Evolutionary conservation across 35 echinoderm and acorn worm genomes (phyloP), one percentile per base, ranked within the genome.

Genomic region (Eucidaris tribuloides): DNA sequence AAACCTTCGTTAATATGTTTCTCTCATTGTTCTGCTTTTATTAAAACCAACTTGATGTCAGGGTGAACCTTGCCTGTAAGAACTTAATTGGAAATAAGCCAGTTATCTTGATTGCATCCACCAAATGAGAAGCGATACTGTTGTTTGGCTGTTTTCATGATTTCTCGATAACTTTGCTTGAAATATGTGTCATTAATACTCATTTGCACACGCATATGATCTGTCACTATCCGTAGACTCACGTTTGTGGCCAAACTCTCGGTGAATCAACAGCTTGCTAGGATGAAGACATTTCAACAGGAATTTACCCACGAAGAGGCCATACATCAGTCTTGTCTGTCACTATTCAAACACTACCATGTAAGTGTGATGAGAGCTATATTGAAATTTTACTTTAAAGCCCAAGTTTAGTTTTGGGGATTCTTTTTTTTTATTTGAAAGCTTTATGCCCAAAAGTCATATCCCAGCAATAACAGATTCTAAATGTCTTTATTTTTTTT

Each of bases 231-330:
- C 41, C 17, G 27, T 61, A 92, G 89, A 31, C 35, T 92, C 33
- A 86, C 79, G 3, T 92, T 92, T 92, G 89, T 84, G 30, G 82
- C 85, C 25, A 92, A 92, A 46, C 76, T 92, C 0, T 92, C 89
- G 15, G 61, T 86, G 6, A 92, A 54, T 74, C 76, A 85, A 48
- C 30, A 46, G 34, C 45, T 86, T 22, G 89, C 77, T 19, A 81
- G 89, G 49, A 52, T 42, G 23, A 92, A 92, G 42, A 79, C 44
- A 14, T 50, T 83, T 49, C 58, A 46, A 24, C 58, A 80, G 28
- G 70, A 77, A 30, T 84, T 90, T 77, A 42, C 9, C 13, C 65
- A 83, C 18, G 88, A 90, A 31, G 66, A 62, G 34, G 43, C 15
- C 2, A 61, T 79, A 33, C 88, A 90, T 52, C 44, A 83, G n/a